Evolutionary conservation across 2,113 vertebrate species (phyloP), one percentile per base, ranked within the genome.

Genomic region (Thymallus thymallus): DNA sequence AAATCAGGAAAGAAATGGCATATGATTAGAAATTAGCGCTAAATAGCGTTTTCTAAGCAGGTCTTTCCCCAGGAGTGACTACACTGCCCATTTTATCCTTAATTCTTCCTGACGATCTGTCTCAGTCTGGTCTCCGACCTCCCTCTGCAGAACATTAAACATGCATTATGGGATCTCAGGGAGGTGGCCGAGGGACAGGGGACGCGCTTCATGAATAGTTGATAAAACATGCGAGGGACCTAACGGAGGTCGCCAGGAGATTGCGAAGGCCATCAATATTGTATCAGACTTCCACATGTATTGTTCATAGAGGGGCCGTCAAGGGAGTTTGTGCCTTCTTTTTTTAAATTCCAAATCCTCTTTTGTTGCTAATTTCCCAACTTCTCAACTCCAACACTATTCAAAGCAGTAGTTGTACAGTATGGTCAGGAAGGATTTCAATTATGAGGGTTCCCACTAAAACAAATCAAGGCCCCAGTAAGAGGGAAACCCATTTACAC

Each of bases 181-280:
- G 77, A 82, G 76, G 79, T 66, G 60, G 63, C 30, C 16, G 23
- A n/a, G 75, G 75, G 58, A 69, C 70, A 75, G 72, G 76, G 81
- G 81, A 83, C 64, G 65, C 41, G 85, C 68, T 69, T 84, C 80
- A 86, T 91, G 75, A 90, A 92, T 90, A 86, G 73, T 89, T 86
- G 82, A 91, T 92, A 80, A 82, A 88, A 91, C 90, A 91, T 86
- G 90, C 90, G 91, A 91, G 80, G 85, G 88, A 90, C 90, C 88
- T 88, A 91, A 88, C 87, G 77, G 82, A 76, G 89, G 84, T 87
- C 83, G 88, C 72, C 87, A 74, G 86, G 87, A 91, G 90, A 91
- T 80, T 68, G 76, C 69, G 76, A 76, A 80, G 78, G 46, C 79
- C 90, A 93, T 93, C 88, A 90, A 91, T 93, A 89, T 91, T 91